phyloP scores from a whole-genome alignment of 2,797 vertebrate genomes.

The Hemibagrus guttatus region DNA sequence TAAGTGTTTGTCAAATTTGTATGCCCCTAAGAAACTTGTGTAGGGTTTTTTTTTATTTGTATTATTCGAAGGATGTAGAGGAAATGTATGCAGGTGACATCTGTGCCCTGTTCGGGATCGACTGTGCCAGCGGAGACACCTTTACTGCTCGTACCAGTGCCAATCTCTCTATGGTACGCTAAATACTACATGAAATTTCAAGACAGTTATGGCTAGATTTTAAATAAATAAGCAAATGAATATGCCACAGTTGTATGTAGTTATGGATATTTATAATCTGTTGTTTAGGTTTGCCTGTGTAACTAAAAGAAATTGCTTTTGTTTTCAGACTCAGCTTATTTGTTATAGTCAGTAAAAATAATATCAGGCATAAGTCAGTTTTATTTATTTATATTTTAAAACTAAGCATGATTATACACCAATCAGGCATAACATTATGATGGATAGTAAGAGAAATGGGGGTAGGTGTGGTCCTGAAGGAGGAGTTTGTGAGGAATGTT shows the following conservation, averaged over 20 bases:
- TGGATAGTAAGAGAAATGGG: too few species aligned
- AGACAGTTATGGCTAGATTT: background rate
- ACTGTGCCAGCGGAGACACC: constrained; percentile 96
- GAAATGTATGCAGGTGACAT: constrained; percentile 93
- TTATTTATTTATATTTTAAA: background rate
- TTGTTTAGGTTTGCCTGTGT: background rate
- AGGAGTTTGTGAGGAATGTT: too few species aligned
- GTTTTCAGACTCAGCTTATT: background rate
- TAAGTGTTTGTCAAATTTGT: background rate
- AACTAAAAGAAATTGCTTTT: background rate
- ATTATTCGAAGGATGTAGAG: constrained; percentile 82
- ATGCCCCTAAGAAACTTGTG: background rate
- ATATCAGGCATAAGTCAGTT: background rate
- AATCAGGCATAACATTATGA: too few species aligned
- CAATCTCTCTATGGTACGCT: constrained; percentile 87
- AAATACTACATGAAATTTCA: background rate
- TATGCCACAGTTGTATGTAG: background rate
- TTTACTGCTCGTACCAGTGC: constrained; percentile 81
- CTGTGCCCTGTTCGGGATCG: constrained; percentile 93
- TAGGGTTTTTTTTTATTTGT: background rate
- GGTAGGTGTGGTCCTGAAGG: too few species aligned
- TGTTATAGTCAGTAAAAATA: background rate
- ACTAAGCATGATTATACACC: background rate
- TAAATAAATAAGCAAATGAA: background rate
- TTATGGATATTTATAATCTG: background rate